A percentile compares a stretch with the other conserved stretches of the same genome.
These are phyloP conservation scores for Phengaris arion DNA, from an alignment of 2,888 invertebrate genomes.

Conservation along the genomic window DNA sequence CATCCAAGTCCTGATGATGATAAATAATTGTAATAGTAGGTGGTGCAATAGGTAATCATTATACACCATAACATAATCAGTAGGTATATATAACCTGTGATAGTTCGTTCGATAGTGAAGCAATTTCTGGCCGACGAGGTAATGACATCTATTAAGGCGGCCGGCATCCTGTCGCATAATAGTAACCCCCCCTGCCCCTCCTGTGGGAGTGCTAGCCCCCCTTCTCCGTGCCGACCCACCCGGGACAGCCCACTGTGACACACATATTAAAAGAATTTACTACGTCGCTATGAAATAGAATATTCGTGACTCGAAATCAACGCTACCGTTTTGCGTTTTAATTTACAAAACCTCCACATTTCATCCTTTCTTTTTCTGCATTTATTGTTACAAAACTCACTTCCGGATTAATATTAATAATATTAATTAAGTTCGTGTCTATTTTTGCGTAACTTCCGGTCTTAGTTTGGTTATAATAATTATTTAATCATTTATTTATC, in stretches of 20 bases:
- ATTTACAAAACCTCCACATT: not conserved
- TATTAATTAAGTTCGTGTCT: too few relatives aligned
- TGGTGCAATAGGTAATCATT: slow-evolving; percentile 6
- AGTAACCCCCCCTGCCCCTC: slow-evolving; percentile 32
- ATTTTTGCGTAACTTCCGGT: too few relatives aligned
- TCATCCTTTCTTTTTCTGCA: too few relatives aligned
- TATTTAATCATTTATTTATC: too few relatives aligned
- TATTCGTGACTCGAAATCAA: slow-evolving; percentile 9
- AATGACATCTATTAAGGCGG: slow-evolving; percentile 76
- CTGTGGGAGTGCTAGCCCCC: slow-evolving; percentile 22
- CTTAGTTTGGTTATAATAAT: too few relatives aligned
- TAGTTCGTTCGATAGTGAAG: slow-evolving; percentile 75
- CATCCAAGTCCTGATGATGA: not conserved
- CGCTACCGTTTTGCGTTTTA: not conserved
- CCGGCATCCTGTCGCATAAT: slow-evolving; percentile 71
- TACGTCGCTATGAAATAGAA: slow-evolving; percentile 5
- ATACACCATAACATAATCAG: slow-evolving; percentile 66
- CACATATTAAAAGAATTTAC: slow-evolving; percentile 27
- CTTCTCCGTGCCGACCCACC: not conserved
- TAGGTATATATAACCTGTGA: slow-evolving; percentile 72
- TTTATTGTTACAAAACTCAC: too few relatives aligned
- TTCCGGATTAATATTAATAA: too few relatives aligned
- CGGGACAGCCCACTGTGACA: slow-evolving; percentile 29
- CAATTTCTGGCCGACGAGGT: slow-evolving; percentile 76
- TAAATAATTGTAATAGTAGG: slow-evolving; percentile 1